A percentile compares a stretch with the other conserved stretches of the same genome.
phyloP scores from a whole-genome alignment of 2,888 invertebrate genomes.

The Leucophenga montana region DNA sequence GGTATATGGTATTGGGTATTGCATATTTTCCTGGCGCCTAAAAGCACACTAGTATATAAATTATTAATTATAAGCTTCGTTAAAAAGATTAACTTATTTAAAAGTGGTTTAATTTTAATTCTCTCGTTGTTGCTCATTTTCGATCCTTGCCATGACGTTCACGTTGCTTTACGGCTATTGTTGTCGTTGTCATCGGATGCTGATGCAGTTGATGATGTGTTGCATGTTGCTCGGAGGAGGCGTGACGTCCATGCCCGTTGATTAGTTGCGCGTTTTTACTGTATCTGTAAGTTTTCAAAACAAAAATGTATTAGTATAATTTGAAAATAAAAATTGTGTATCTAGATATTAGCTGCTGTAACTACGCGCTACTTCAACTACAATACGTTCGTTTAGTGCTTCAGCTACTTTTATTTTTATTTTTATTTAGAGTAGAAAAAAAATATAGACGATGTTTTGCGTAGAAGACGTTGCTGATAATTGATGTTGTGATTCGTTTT shows the following conservation, averaged over 20 bases:
- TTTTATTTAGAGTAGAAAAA: constrained; percentile 21
- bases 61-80: constrained; percentile 35
- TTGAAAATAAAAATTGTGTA: background rate
- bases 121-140: constrained; percentile 51
- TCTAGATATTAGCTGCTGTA: constrained; percentile 30
- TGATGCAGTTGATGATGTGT: constrained; percentile 45
- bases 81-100: constrained; percentile 34
- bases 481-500: background rate
- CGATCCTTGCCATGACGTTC: constrained; percentile 65
- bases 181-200: constrained; percentile 55
- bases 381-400: constrained; percentile 31
- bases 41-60: constrained; percentile 33
- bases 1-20: no score
- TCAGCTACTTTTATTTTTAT: constrained; percentile 12
- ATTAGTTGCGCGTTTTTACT: constrained; percentile 65
- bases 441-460: constrained; percentile 17
- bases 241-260: constrained; percentile 30
- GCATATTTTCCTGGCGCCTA: constrained; percentile 41
- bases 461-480: constrained; percentile 15
- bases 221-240: constrained; percentile 26
- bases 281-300: constrained; percentile 49
- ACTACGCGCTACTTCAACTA: constrained; percentile 54
- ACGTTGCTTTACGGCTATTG: constrained; percentile 55
- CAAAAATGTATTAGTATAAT: constrained; percentile 8
- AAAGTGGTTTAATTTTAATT: constrained; percentile 2